Evolutionary conservation across 2,113 vertebrate genomes (phyloP), one percentile per base, ranked within the genome.

Genomic region (Tenrec ecaudatus): DNA sequence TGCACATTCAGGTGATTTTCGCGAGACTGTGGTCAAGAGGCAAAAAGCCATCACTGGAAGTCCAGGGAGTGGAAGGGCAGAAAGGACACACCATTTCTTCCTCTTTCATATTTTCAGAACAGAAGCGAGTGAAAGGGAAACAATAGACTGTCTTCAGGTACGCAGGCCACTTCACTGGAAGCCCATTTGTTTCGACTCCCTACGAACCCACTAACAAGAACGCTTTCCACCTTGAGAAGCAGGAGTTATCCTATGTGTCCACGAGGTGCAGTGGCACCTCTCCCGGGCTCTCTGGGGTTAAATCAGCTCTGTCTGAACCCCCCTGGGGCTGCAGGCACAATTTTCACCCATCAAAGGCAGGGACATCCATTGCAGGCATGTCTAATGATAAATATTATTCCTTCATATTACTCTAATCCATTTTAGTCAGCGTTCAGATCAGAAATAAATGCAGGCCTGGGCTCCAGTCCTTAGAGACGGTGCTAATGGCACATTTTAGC

Each of bases 401-500:
- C 76, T 94, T 91, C 19, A 29, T 78, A 84, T 80, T n/a, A 43
- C 58, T 38, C 71, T n/a, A 79, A 89, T 91, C 38, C 27, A 95
- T 91, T 94, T 38, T 60, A 66, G 79, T 93, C 76, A 82, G 47
- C 60, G 31, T 83, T 60, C 81, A 92, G 60, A 90, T 79, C 60
- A 90, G 86, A 91, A 90, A 82, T 69, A 95, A 94, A 84, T 66
- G 40, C 0, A n/a, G 36, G 40, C 27, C 33, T 69, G 86, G 40
- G 53, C 93, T 82, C 58, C 16, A 27, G 62, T 92, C 93, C 83
- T 84, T 11, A 2, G 93, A 87, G 93, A 60, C 27, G 2, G 6
- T n/a, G 76, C 73, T 94, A 92, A 96, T 87, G 88, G 66, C 77
- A n/a, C 1, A 0, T 9, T 80, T 86, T 95, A 75, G 83, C 36